phyloP scores from a whole-genome alignment of 1,140 invertebrate species.

The Centruroides vittatus region DNA sequence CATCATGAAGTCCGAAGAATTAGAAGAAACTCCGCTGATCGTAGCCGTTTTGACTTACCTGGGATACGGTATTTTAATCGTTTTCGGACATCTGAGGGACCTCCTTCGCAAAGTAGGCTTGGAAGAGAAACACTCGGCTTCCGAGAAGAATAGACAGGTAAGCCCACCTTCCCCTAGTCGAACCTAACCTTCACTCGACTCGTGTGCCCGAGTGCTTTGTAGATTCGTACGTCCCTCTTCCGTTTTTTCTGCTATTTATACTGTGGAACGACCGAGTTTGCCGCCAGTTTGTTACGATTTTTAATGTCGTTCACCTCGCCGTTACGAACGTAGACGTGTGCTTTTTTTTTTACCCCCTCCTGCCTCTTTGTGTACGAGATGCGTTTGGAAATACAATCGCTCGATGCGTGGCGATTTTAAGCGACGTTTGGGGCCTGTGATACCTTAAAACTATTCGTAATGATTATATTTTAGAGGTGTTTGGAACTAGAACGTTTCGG shows the following conservation, averaged over 20 bases:
- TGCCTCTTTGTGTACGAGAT: background rate
- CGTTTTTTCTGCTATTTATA: too few relatives aligned
- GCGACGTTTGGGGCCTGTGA: too few relatives aligned
- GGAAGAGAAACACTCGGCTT: conserved; percentile 4
- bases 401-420: too few relatives aligned
- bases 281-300: too few relatives aligned
- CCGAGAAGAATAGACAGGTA: conserved; percentile 8
- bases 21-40: conserved; percentile 19
- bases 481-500: too few relatives aligned
- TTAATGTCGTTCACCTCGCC: background rate
- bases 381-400: too few relatives aligned
- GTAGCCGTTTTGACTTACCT: conserved; percentile 18
- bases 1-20: conserved; percentile 8
- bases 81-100: conserved; percentile 16
- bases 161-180: background rate
- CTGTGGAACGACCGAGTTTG: too few relatives aligned
- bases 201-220: too few relatives aligned
- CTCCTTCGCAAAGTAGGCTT: conserved; percentile 12
- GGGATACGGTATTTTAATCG: conserved; percentile 16
- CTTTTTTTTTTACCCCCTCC: background rate
- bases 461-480: too few relatives aligned
- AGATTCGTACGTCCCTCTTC: too few relatives aligned
- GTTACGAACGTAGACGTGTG: background rate
- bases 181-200: too few relatives aligned
- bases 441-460: too few relatives aligned